phyloP scores from a whole-genome alignment of 2,113 vertebrate species.

The Circaetus cinerascens region DNA sequence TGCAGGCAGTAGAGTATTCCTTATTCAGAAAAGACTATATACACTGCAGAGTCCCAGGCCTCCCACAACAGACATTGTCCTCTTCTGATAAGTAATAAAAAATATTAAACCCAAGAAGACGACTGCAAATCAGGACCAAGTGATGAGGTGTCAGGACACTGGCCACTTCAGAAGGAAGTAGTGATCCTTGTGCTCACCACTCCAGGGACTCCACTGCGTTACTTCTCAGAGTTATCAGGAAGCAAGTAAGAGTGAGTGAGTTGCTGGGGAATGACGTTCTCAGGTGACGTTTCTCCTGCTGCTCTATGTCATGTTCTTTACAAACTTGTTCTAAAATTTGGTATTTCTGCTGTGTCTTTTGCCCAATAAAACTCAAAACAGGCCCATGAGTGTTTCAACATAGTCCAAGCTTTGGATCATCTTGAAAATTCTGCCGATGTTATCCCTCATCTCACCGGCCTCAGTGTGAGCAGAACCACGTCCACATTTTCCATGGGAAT shows the following conservation, averaged over 20 bases:
- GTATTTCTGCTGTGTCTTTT: not conserved
- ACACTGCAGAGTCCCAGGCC: fast-evolving
- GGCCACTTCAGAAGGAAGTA: not conserved
- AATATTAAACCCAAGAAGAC: not conserved
- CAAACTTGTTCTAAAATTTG: not conserved
- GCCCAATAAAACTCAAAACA: not conserved
- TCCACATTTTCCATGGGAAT: not conserved
- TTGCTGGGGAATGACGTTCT: not conserved
- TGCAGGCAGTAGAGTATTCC: not conserved
- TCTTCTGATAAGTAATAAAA: not conserved
- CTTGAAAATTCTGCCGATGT: not conserved
- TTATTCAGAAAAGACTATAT: not conserved
- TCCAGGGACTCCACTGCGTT: not conserved
- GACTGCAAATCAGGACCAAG: not conserved
- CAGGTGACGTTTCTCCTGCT: not conserved
- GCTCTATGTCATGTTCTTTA: not conserved
- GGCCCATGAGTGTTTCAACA: not conserved
- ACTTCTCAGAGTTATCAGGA: not conserved
- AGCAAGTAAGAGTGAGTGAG: not conserved
- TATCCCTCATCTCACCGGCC: not conserved
- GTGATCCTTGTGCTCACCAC: fast-evolving
- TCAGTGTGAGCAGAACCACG: not conserved
- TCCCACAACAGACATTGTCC: not conserved
- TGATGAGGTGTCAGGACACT: not conserved
- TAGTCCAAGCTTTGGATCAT: not conserved